A percentile compares a stretch with the other conserved stretches of the same genome.
Conservation (phyloP, 2,797 vertebrate species). For the Catharus ustulatus region DNA sequence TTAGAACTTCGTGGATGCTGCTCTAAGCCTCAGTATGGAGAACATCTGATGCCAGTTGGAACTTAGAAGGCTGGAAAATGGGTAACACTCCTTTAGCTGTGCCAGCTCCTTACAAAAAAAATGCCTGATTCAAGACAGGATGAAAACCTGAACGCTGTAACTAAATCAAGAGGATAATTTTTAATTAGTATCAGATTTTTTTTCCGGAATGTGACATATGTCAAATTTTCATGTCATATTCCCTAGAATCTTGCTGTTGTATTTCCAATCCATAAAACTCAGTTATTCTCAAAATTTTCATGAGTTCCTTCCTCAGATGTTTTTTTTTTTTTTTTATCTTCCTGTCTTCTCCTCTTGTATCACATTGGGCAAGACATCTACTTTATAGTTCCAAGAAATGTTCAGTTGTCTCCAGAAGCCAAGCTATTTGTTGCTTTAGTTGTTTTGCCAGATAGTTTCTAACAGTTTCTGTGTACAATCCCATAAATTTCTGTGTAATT, state of each 20-base stretch:
- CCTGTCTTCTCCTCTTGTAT: neutral
- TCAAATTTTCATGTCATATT: neutral
- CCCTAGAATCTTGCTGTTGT: neutral
- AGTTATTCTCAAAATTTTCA: neutral
- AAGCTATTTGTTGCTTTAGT: neutral
- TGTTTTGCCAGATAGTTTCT: neutral
- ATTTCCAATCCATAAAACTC: neutral
- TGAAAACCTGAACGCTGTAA: neutral
- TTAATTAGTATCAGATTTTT: neutral
- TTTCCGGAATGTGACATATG: neutral
- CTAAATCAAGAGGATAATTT: neutral
- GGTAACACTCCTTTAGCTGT: neutral
- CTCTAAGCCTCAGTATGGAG: neutral
- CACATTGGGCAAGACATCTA: neutral
- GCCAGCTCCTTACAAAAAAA: neutral
- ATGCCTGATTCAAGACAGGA: neutral
- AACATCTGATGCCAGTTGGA: accelerated
- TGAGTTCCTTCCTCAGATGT: neutral
- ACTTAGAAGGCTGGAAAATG: neutral
- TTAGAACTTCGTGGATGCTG: neutral
- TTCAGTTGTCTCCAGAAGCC: neutral
- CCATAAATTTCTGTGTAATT: neutral
- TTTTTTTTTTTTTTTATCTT: neutral
- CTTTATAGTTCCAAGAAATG: neutral
- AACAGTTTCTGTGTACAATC: neutral